Evolutionary conservation across 2,113 vertebrate species (phyloP).

Genomic region (Choloepus hoffmanni): DNA sequence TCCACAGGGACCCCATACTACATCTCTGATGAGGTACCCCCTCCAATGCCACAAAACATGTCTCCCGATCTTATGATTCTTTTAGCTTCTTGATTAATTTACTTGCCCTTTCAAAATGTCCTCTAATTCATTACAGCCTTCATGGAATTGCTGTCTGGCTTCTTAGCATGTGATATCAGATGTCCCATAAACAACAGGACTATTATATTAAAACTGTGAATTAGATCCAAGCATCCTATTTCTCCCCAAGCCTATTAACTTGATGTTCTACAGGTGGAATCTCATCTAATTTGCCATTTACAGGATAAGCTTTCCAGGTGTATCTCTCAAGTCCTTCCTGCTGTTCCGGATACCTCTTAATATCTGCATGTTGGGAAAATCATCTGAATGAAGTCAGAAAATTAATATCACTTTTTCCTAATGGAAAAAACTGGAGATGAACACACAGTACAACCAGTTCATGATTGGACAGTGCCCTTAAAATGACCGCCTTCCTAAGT

Average conservation of each 20-base stretch:
- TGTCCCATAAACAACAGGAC: slow-evolving; percentile 72
- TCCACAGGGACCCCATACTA: neutral
- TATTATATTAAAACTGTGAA: slow-evolving; percentile 68
- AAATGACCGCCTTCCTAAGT: neutral
- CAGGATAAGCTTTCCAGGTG: slow-evolving; percentile 73
- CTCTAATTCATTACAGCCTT: slow-evolving; percentile 74
- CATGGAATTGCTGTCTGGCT: slow-evolving; percentile 72
- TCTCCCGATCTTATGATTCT: slow-evolving; percentile 36
- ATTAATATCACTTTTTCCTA: slow-evolving; percentile 34
- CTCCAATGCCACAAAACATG: neutral
- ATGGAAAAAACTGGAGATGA: slow-evolving; percentile 1
- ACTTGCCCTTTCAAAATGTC: slow-evolving; percentile 73
- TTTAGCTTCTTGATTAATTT: slow-evolving; percentile 66
- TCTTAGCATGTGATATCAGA: slow-evolving; percentile 65
- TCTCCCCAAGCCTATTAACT: slow-evolving; percentile 68
- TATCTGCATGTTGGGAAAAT: neutral
- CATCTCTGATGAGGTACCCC: neutral
- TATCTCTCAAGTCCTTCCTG: slow-evolving; percentile 59
- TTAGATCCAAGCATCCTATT: slow-evolving; percentile 65
- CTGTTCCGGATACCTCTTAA: slow-evolving; percentile 55
- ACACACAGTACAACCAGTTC: neutral
- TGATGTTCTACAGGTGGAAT: slow-evolving; percentile 71
- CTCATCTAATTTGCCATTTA: slow-evolving; percentile 77
- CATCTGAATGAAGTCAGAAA: slow-evolving; percentile 46
- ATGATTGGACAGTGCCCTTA: neutral